Conservation (phyloP, 2,113 vertebrate genomes). For the Pluvialis apricaria region DNA sequence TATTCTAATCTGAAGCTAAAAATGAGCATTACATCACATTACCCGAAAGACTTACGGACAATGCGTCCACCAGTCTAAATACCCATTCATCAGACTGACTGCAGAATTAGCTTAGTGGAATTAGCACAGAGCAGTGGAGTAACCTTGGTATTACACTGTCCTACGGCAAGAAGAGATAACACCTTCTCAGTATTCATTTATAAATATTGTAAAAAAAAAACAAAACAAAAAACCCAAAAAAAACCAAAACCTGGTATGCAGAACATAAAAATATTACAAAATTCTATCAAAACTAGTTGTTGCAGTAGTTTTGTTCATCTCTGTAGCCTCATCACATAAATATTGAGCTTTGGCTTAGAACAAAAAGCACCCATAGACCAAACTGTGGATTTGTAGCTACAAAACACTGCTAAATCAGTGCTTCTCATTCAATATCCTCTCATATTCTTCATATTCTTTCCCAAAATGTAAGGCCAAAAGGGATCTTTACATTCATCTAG, state of each 20-base stretch:
- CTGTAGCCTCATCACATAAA: not conserved
- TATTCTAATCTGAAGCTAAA: not conserved
- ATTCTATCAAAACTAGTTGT: not conserved
- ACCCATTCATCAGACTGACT: not conserved
- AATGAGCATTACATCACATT: not conserved
- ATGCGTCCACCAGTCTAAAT: not conserved
- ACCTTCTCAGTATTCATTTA: not conserved
- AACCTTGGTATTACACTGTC: not conserved
- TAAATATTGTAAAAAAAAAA: not conserved
- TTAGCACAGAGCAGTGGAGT: not conserved
- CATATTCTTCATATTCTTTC: not conserved
- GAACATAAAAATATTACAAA: not conserved
- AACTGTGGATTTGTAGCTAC: not conserved
- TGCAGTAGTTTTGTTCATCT: not conserved
- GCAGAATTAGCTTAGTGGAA: not conserved
- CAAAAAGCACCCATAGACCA: not conserved
- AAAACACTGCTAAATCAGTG: not conserved
- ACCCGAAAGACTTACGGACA: not conserved
- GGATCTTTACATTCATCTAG: not conserved
- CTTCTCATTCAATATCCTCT: not conserved
- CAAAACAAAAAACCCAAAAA: too few species aligned
- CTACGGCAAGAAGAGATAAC: not conserved
- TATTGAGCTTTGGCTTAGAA: not conserved
- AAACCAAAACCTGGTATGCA: rapidly evolving
- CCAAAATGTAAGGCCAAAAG: not conserved